Base-by-base conservation (phyloP, 1,140 invertebrate species). In the Zaprionus vittiger region DNA sequence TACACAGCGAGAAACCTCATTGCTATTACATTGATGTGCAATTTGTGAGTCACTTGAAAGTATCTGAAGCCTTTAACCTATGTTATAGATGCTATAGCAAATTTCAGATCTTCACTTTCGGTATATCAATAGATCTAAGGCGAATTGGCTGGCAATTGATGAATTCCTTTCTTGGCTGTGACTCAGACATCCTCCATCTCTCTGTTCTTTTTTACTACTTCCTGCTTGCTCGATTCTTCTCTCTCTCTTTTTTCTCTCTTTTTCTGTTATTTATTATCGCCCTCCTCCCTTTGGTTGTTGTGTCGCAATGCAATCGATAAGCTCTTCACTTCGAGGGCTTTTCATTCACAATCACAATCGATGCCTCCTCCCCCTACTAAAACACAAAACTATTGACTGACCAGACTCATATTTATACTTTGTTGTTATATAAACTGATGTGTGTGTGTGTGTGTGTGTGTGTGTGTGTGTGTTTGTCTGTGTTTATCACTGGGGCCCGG, bases 301-400 rank as follows among this genome's bases (percentile, higher is more conserved):
- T 64, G 62, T 54, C 34, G 62, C 62, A 64, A 64, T 31, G 31
- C 49, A 54, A 7, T 26, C 52, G 47, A 63, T 63, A 63, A 63
- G 47, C 26, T n/a, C n/a, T 9, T 15, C 47, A 31, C 44, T 17
- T 37, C 14, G 12, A 49, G 44, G 44, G 44, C 3, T 20, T 52
- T 63, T 54, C 61, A 34, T 63, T 63, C 47, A 63, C 9, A 57
- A 31, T 57, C 55, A 37, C 7, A 34, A 57, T 57, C n/a, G 31
- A 28, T 57, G 28, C 11, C 55, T 26, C 31, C 3, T 17, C 28
- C 28, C 28, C 55, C 28, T 2, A 7, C 28, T 7, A 9, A 9
- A 28, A 28, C 26, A 44, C 26, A 24, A 20, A 54, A 64, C 47
- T 37, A 31, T 64, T 7, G 20, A 41, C 20, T 31, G 62, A 64